phyloP scores from a whole-genome alignment of 2,888 invertebrate genomes.

The Mythimna pallens region DNA sequence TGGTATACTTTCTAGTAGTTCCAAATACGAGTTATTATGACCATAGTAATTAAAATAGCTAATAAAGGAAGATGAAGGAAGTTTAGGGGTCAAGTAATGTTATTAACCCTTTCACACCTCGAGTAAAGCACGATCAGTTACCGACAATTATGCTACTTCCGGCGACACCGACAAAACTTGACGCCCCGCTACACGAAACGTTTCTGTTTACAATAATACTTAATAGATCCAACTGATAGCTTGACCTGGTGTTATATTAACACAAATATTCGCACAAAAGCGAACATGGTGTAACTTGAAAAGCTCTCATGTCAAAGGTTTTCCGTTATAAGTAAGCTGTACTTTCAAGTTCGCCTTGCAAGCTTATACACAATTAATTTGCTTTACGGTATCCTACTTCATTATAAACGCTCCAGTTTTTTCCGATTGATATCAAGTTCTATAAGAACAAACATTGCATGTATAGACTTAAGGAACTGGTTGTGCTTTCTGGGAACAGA shows the following conservation, averaged over 20 bases:
- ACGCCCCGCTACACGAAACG: constrained; percentile 69
- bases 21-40: constrained; percentile 30
- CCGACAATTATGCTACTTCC: constrained; percentile 86
- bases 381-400: constrained; percentile 20
- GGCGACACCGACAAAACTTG: constrained; percentile 77
- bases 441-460: constrained; percentile 5
- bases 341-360: constrained; percentile 17
- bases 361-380: constrained; percentile 38
- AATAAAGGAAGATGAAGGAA: constrained; percentile 74
- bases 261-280: constrained; percentile 33
- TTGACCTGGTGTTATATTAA: constrained; percentile 53
- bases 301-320: constrained; percentile 18
- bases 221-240: constrained; percentile 62
- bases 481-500: background rate
- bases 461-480: background rate
- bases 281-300: constrained; percentile 8
- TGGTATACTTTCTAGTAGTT: background rate
- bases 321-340: constrained; percentile 32
- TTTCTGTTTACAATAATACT: constrained; percentile 63
- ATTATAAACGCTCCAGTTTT: constrained; percentile 14
- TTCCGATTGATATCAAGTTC: constrained; percentile 6
- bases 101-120: constrained; percentile 89
- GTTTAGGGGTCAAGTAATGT: constrained; percentile 86
- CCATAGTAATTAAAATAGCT: constrained; percentile 45
- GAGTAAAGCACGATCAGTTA: constrained; percentile 85